Evolutionary conservation across 2,888 invertebrate genomes (phyloP).

Genomic region (Acanthosepion esculentum): DNA sequence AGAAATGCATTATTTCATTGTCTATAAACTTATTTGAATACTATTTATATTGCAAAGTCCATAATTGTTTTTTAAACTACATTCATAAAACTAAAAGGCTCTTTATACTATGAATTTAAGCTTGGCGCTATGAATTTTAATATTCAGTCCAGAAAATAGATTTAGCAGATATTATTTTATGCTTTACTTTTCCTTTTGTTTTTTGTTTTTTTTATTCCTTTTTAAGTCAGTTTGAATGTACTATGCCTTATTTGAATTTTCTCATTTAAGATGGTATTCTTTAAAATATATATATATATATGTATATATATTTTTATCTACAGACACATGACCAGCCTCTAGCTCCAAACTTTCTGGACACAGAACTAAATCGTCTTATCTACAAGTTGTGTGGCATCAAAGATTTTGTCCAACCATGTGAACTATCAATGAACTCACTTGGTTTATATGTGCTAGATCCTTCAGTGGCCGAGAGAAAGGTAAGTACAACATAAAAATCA

Average conservation of each 20-base stretch:
- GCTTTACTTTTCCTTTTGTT: background rate
- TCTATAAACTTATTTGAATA: background rate
- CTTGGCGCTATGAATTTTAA: background rate
- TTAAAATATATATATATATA: too few relatives aligned
- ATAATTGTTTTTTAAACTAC: background rate
- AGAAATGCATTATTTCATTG: too few relatives aligned
- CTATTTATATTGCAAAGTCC: background rate
- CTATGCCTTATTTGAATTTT: background rate
- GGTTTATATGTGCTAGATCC: slow-evolving; percentile 60
- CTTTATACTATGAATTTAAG: background rate
- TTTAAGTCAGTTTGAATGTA: background rate
- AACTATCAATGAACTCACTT: slow-evolving; percentile 68
- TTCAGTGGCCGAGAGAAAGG: slow-evolving; percentile 65
- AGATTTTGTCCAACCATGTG: slow-evolving; percentile 70
- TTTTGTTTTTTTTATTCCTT: background rate
- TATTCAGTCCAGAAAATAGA: background rate
- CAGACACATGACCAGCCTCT: slow-evolving; percentile 53
- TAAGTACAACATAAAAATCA: slow-evolving; percentile 50
- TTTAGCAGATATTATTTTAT: background rate
- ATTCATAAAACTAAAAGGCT: background rate
- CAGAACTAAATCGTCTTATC: slow-evolving; percentile 62
- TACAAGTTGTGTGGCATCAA: slow-evolving; percentile 68
- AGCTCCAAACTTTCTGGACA: slow-evolving; percentile 59
- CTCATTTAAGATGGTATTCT: background rate
- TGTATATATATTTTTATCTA: background rate